phyloP scores from a whole-genome alignment of 64 coral and sea anemone species.

The Cladopsammia gracilis region DNA sequence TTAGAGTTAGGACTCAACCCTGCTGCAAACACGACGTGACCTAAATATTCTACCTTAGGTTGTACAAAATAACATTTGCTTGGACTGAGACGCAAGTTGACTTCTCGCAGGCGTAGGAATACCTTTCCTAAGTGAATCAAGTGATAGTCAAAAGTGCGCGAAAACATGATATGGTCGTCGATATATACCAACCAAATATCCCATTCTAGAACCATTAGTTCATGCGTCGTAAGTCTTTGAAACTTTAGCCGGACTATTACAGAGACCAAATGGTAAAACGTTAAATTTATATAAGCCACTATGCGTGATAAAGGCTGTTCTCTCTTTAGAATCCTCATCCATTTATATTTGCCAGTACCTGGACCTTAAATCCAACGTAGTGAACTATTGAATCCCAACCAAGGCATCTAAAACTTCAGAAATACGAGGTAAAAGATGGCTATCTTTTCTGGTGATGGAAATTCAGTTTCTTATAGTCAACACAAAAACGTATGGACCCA shows the following conservation, averaged over 20 bases:
- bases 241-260: too few species aligned
- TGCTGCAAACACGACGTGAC: neutral
- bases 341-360: slow-evolving; percentile 6
- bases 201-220: too few species aligned
- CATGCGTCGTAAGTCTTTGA: neutral
- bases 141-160: slow-evolving; percentile 2
- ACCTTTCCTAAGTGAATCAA: slow-evolving; percentile 5
- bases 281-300: neutral
- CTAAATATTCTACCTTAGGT: neutral
- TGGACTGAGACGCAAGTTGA: neutral
- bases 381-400: neutral
- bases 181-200: neutral
- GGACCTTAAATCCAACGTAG: neutral
- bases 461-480: too few species aligned
- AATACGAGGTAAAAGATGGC: neutral
- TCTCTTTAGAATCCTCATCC: neutral
- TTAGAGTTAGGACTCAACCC: slow-evolving; percentile 8
- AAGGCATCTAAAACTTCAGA: neutral
- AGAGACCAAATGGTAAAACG: neutral
- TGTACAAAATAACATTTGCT: slow-evolving; percentile 34
- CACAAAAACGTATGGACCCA: too few species aligned
- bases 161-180: neutral
- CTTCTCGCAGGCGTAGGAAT: slow-evolving; percentile 4
- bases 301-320: slow-evolving; percentile 9
- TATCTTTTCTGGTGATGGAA: too few species aligned